phyloP scores from a whole-genome alignment of 2,797 vertebrate genomes.

The Myotis findleyi region DNA sequence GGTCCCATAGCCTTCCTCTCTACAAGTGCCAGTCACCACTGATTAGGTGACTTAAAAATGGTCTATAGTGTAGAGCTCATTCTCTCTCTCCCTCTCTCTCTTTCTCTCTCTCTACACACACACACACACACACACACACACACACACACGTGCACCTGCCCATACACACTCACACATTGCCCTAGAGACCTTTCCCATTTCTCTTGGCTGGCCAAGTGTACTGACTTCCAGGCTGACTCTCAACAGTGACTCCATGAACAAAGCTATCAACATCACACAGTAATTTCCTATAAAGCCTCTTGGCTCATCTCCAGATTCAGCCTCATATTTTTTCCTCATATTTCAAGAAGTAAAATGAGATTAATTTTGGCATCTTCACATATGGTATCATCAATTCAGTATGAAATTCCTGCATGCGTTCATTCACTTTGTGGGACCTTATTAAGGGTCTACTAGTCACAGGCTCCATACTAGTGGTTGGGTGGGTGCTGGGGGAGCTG shows the following conservation, averaged over 20 bases:
- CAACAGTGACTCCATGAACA: not conserved
- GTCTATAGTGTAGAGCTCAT: not conserved
- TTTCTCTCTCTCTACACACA: no score
- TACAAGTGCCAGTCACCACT: not conserved
- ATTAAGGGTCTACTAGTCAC: rapidly evolving
- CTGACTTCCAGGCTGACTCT: not conserved
- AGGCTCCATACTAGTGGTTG: rapidly evolving
- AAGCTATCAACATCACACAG: not conserved
- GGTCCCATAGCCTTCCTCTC: no score
- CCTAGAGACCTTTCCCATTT: not conserved
- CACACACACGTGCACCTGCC: rapidly evolving
- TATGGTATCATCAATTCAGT: not conserved
- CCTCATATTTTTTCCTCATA: not conserved
- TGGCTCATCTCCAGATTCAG: not conserved
- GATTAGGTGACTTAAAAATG: no score
- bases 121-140: not conserved
- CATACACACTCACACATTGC: rapidly evolving
- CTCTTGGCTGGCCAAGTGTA: rapidly evolving
- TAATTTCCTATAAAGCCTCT: slow-evolving; percentile 15
- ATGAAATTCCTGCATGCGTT: no score
- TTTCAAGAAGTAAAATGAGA: slow-evolving; percentile 10
- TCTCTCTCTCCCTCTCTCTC: no score
- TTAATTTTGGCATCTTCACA: not conserved
- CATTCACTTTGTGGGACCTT: not conserved
- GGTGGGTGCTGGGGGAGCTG: not conserved